Base-by-base conservation (phyloP, 2,888 invertebrate genomes). In the Colletes collaris region DNA sequence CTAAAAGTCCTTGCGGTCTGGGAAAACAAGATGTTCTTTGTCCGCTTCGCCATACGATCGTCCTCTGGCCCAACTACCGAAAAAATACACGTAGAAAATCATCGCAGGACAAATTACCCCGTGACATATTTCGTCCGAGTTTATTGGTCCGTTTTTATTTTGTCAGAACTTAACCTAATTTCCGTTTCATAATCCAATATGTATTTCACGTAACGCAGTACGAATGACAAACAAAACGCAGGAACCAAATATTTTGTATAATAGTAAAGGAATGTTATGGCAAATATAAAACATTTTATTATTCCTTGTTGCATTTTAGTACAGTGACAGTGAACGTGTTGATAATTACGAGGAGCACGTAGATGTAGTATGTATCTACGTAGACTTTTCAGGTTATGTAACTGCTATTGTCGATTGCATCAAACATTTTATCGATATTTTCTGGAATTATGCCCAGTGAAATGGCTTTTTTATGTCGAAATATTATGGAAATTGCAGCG, bases 1-100 rank as follows among this genome's bases (percentile, higher is more conserved):
- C 35, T 66, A 81, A 68, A 73, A 59, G 40, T 55, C 72, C 60
- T 64, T 44, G 37, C 62, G 52, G 62, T 78, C 75, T 83, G 55
- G 50, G 46, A 79, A 84, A 84, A 84, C 79, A 79, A 67, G 10
- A 3, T 58, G 72, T 55, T 56, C 56, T 52, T 68, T 65, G 46
- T 68, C 58, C 70, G 37, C 19, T 27, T 3, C 11, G 46, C 46
- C 66, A 50, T 56, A 49, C 37, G 68, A 62, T 46, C 44, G 27
- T 52, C 19, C 49, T 52, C 60, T 11, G 40, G 8, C 8, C 7
- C 13, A 7, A 66, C 6, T 11, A 37, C 16, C n/a, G 56, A 56
- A n/a, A 69, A 53, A 62, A 53, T 63, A 49, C 11, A 2, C 8
- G 49, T 52, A 13, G 11, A 37, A 46, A 73, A 68, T 11, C 19